Base-by-base conservation (phyloP, 2,113 vertebrate species). In the Lonchura striata region DNA sequence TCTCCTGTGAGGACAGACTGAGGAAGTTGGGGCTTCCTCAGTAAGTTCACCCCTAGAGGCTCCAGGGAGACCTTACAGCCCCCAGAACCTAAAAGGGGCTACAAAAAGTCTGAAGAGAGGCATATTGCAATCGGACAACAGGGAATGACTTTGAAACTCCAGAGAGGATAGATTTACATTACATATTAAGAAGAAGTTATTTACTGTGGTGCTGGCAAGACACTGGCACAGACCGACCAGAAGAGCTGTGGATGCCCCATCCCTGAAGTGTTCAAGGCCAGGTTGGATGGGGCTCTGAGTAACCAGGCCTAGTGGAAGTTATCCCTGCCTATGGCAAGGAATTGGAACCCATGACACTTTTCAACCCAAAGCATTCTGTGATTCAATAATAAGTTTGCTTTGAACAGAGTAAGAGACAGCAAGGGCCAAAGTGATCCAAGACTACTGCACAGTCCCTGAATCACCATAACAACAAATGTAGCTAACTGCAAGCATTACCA, bases 401-500 rank as follows among this genome's bases (percentile, higher is more conserved):
- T 5, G 2, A 72, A n/a, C 8, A 46, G 30, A 50, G 15, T 3
- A 74, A n/a, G 19, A 33, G 15, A 77, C 21, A 79, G 35, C 13
- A 57, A 18, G 13, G 15, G 15, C 16, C 47, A 46, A 46, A 75
- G 25, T 3, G 7, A 84, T 17, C 24, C 18, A 41, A 41, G 21
- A 4, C 57, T 33, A 69, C n/a, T 41, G 24, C 50, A 68, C 6
- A 1, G 15, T 30, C 59, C 19, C 35, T 60, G 21, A 56, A 47
- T 0, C 0, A 0, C 28, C 7, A 0, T 4, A 71, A n/a, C 16
- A 30, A 33, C 8, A 68, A 23, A 1, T 5, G 4, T 1, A 57
- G 24, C 15, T 68, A 64, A 13, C 61, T 28, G 24, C 24, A 60
- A 65, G 22, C 5, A 10, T 1, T 31, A 21, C 33, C 46, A 77